phyloP scores from a whole-genome alignment of 2,113 vertebrate genomes.

The Catagonus wagneri region DNA sequence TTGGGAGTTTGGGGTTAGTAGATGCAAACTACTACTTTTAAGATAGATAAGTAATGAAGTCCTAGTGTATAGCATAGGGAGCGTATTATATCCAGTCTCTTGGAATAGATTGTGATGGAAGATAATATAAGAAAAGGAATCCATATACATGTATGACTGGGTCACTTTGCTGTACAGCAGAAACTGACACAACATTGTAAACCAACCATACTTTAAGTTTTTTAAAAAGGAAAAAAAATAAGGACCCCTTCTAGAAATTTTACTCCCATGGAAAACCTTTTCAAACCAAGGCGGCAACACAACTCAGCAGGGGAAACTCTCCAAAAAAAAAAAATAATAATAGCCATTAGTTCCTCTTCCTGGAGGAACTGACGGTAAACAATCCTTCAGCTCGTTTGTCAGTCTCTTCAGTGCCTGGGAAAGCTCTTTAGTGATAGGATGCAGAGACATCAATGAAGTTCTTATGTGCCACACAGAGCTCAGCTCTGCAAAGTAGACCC shows the following conservation, averaged over 20 bases:
- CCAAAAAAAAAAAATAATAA: not conserved
- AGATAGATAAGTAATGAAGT: too few relatives aligned
- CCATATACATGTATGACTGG: too few relatives aligned
- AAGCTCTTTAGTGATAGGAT: not conserved
- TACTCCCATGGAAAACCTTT: not conserved
- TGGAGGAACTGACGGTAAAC: not conserved
- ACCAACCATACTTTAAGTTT: too few relatives aligned
- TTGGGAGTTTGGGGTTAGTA: too few relatives aligned
- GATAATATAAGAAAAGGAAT: too few relatives aligned
- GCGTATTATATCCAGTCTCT: too few relatives aligned
- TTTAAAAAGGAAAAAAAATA: not conserved
- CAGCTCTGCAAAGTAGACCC: not conserved
- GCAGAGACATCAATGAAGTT: not conserved
- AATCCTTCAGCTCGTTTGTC: not conserved
- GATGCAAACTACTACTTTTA: too few relatives aligned
- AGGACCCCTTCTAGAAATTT: not conserved
- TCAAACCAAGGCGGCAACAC: not conserved
- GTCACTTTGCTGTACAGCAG: too few relatives aligned
- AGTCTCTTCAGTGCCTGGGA: not conserved
- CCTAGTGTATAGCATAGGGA: too few relatives aligned
- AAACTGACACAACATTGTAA: too few relatives aligned
- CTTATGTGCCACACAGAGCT: not conserved
- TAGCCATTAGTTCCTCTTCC: slow-evolving; percentile 17
- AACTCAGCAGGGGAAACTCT: not conserved
- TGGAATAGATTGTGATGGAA: too few relatives aligned